A percentile compares a stretch with the other conserved stretches of the same genome.
phyloP scores from a whole-genome alignment of 2,113 vertebrate species.

The Chelonoidis abingdonii region DNA sequence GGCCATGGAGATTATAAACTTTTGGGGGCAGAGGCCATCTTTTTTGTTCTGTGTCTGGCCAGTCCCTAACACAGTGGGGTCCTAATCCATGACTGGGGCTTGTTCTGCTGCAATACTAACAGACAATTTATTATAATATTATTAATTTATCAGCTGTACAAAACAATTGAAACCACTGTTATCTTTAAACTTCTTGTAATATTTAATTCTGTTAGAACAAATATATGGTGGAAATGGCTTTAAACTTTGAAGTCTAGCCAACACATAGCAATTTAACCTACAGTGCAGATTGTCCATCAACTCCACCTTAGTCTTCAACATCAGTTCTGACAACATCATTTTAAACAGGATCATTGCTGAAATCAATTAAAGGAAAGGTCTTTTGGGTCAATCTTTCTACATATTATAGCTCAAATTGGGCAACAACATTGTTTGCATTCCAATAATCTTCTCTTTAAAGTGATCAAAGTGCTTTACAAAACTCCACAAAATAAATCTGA shows the following conservation, averaged over 20 bases:
- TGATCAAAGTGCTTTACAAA: neutral
- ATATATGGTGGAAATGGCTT: neutral
- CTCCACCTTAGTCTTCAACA: neutral
- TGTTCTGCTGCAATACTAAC: neutral
- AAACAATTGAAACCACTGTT: neutral
- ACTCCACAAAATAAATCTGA: constrained; percentile 12
- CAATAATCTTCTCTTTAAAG: neutral
- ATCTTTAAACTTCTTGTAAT: neutral
- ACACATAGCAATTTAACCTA: neutral
- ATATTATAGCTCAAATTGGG: neutral
- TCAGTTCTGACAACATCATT: neutral
- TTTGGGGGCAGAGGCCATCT: neutral
- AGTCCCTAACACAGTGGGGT: neutral
- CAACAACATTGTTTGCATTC: neutral
- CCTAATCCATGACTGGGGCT: neutral
- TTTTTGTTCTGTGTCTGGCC: neutral
- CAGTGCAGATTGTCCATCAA: constrained; percentile 1
- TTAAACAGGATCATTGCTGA: neutral
- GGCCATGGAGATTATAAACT: neutral
- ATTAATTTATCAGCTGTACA: neutral
- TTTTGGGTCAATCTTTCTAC: constrained; percentile 6
- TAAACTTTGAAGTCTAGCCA: neutral
- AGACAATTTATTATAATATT: neutral
- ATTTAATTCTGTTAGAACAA: neutral
- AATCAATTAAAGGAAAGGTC: neutral